Evolutionary conservation across 1,140 invertebrate genomes (phyloP), one percentile per base, ranked within the genome.

Genomic region (Cherax destructor): DNA sequence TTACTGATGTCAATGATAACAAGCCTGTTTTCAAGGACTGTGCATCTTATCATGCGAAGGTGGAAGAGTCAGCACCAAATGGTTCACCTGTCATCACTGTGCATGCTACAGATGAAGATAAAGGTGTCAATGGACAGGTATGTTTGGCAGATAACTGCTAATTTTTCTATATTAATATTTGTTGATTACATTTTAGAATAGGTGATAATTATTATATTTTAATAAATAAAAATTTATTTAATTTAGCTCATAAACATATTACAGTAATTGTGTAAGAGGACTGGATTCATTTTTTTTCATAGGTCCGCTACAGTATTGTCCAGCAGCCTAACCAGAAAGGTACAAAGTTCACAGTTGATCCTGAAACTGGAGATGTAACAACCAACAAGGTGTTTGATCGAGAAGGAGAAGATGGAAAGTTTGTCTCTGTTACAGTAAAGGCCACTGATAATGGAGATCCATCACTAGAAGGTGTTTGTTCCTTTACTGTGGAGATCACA

Each of bases 381-480:
- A 98, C 98, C 1, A 99, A 99, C 93, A 99, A 99, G 95, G 96
- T 96, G 93, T 87, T 77, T 92, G 94, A 92, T 81, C 92, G 93
- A 91, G 89, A 93, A 95, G 98, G 98, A 0, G 98, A 99, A 93
- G 98, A 99, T 94, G 98, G 98, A 5, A 98, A 99, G 95, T 99
- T 98, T 94, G 98, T 99, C 2, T 99, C 98, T 0, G 98, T 99
- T 0, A 99, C 98, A 0, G 97, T 99, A 0, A 99, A 99, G 95
- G 98, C 98, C 7, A 98, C 98, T 0, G 98, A 99, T 96, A 97
- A 98, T 94, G 98, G 98, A n/a, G 98, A 98, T 94, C 98, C 98
- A 16, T 98, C 97, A 6, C 94, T 99, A 86, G 98, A 99, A 95
- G 98, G 98, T 61, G 98, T 99, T 90, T 99, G 98, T 94, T 98